phyloP scores from a whole-genome alignment of 35 echinoderm and acorn worm species.

The Eucidaris tribuloides region DNA sequence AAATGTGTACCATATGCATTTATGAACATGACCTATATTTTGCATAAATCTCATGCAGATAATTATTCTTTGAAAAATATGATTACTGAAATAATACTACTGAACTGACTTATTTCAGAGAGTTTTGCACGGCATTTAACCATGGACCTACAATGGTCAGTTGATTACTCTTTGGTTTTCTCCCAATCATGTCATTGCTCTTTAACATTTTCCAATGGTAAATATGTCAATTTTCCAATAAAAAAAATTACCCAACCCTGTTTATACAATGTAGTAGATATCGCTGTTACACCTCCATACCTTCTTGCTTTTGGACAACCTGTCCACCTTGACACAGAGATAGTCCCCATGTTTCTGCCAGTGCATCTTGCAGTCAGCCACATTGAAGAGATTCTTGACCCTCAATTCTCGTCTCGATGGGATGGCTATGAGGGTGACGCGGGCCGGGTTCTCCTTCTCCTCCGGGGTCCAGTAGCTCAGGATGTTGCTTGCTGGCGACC shows the following conservation, averaged over 20 bases:
- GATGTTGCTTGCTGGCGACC: conserved; percentile 84
- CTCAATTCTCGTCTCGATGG: conserved; percentile 81
- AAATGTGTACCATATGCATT: too few relatives aligned
- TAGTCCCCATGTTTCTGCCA: conserved; percentile 95
- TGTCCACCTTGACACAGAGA: conserved; percentile 84
- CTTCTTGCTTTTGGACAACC: conserved; percentile 92
- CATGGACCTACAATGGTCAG: too few relatives aligned
- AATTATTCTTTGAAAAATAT: too few relatives aligned
- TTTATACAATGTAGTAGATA: background rate
- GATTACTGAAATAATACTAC: too few relatives aligned
- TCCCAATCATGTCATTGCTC: too few relatives aligned
- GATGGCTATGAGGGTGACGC: conserved; percentile 89
- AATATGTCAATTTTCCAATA: background rate
- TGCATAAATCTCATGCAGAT: too few relatives aligned
- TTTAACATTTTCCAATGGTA: too few relatives aligned
- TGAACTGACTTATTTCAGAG: too few relatives aligned
- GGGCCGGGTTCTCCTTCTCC: conserved; percentile 81
- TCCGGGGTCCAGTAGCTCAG: conserved; percentile 88
- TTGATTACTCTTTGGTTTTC: too few relatives aligned
- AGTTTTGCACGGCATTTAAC: too few relatives aligned
- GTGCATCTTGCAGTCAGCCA: conserved; percentile 94
- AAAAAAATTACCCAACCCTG: background rate
- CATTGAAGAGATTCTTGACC: conserved; percentile 94
- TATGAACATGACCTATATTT: too few relatives aligned
- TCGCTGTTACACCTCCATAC: conserved; percentile 9